Conservation (phyloP, 2,888 invertebrate genomes). For the Ferdinandea cuprea region DNA sequence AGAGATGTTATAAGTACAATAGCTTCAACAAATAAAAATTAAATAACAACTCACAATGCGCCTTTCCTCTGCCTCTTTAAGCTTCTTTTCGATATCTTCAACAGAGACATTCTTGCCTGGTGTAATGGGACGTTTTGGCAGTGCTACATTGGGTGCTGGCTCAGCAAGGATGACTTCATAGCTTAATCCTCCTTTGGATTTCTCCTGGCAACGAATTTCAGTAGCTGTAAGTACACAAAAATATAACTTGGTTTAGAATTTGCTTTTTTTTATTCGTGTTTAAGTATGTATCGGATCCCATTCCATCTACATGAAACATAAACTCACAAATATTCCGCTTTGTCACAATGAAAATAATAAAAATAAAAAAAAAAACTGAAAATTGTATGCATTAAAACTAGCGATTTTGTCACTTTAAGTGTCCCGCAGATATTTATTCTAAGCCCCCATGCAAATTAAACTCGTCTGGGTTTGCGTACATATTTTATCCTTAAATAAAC, state of each 20-base stretch:
- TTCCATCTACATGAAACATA: too few relatives aligned
- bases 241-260: neutral
- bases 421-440: too few relatives aligned
- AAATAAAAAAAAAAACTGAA: too few relatives aligned
- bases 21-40: neutral
- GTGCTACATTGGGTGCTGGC: slow-evolving; percentile 86
- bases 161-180: slow-evolving; percentile 96
- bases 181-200: slow-evolving; percentile 94
- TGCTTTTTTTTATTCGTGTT: too few relatives aligned
- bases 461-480: neutral
- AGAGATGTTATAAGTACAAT: neutral
- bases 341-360: too few relatives aligned
- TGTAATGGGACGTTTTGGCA: slow-evolving; percentile 86
- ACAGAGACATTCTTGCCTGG: slow-evolving; percentile 90
- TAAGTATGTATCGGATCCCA: too few relatives aligned
- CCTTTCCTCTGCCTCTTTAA: slow-evolving; percentile 96
- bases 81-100: slow-evolving; percentile 95
- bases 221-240: slow-evolving; percentile 85
- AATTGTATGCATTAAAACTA: too few relatives aligned
- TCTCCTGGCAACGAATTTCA: slow-evolving; percentile 96
- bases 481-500: slow-evolving; percentile 30
- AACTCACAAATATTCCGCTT: too few relatives aligned
- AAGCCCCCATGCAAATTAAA: too few relatives aligned
- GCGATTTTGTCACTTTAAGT: too few relatives aligned
- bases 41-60: slow-evolving; percentile 88